These are phyloP conservation scores for Parelbella ahira DNA, from an alignment of 2,888 invertebrate genomes.

Conservation along the genomic window DNA sequence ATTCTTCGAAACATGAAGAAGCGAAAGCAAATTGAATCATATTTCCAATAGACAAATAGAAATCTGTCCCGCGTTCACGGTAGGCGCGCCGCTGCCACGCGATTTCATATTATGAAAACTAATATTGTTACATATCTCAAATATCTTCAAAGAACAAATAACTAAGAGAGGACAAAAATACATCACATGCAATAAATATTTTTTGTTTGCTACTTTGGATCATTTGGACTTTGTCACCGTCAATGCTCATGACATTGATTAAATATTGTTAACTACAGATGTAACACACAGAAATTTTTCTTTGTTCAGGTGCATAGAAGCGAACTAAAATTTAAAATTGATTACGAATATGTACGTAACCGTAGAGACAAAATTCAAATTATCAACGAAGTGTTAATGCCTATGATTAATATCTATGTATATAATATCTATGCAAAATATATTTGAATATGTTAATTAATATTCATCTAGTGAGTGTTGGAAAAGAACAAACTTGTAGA, in stretches of 20 bases:
- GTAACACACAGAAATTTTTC: conserved; percentile 3
- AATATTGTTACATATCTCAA: conserved; percentile 55
- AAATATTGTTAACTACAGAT: conserved; percentile 9
- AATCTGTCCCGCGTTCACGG: conserved; percentile 55
- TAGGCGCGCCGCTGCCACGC: conserved; percentile 38
- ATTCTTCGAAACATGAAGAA: conserved; percentile 19
- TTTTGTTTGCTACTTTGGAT: conserved; percentile 9
- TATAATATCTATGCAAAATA: no score
- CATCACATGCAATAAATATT: conserved; percentile 2
- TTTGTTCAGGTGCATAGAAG: conserved; percentile 14
- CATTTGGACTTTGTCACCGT: conserved; percentile 1
- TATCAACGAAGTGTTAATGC: no score
- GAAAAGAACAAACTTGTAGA: neutral
- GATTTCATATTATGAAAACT: conserved; percentile 61
- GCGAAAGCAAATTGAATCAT: conserved; percentile 44
- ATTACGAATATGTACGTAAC: no score
- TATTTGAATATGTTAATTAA: no score
- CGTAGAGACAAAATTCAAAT: no score
- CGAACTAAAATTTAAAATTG: no score
- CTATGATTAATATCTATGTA: no score
- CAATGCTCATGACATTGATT: conserved; percentile 17
- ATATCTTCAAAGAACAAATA: conserved; percentile 37
- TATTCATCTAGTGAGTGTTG: no score
- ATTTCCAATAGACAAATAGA: conserved; percentile 64
- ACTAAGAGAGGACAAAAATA: conserved; percentile 4